phyloP scores from a whole-genome alignment of 2,113 vertebrate species.

The Ophiodon elongatus region DNA sequence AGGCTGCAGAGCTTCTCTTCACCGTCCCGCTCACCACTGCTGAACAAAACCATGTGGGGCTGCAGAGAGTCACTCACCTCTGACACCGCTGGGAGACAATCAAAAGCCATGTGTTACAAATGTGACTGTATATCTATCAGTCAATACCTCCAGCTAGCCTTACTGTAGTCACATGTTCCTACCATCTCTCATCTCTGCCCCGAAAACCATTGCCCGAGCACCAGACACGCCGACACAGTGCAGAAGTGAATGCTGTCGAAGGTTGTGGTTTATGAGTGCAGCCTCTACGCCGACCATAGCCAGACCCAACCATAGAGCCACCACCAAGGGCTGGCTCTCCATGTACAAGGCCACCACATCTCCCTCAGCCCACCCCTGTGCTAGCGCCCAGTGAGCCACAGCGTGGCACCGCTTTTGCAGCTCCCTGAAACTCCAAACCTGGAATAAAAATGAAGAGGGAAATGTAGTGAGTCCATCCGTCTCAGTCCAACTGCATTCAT shows the following conservation, averaged over 20 bases:
- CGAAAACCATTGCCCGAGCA: slow-evolving; percentile 87
- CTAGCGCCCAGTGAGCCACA: slow-evolving; percentile 85
- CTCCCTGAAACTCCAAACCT: slow-evolving; percentile 87
- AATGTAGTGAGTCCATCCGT: neutral
- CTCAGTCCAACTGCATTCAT: neutral
- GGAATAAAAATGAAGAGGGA: neutral
- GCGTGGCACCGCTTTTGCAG: slow-evolving; percentile 86
- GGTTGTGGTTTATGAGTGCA: slow-evolving; percentile 88
- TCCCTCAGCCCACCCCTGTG: slow-evolving; percentile 82
- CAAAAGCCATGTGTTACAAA: neutral
- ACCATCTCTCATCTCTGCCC: slow-evolving; percentile 72
- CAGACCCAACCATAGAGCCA: slow-evolving; percentile 91
- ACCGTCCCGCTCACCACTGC: slow-evolving; percentile 65
- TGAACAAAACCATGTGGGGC: slow-evolving; percentile 85
- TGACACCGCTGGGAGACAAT: slow-evolving; percentile 70
- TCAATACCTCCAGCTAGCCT: neutral
- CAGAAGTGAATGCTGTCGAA: slow-evolving; percentile 83
- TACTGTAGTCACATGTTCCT: neutral
- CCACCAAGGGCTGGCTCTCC: slow-evolving; percentile 87
- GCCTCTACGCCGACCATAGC: slow-evolving; percentile 89
- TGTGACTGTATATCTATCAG: neutral
- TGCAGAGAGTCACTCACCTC: slow-evolving; percentile 84
- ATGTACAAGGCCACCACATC: slow-evolving; percentile 90
- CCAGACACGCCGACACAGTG: slow-evolving; percentile 86
- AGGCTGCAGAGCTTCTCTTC: slow-evolving; percentile 33